Evolutionary conservation across 1,140 invertebrate species (phyloP).

Genomic region (Tachypleus tridentatus): DNA sequence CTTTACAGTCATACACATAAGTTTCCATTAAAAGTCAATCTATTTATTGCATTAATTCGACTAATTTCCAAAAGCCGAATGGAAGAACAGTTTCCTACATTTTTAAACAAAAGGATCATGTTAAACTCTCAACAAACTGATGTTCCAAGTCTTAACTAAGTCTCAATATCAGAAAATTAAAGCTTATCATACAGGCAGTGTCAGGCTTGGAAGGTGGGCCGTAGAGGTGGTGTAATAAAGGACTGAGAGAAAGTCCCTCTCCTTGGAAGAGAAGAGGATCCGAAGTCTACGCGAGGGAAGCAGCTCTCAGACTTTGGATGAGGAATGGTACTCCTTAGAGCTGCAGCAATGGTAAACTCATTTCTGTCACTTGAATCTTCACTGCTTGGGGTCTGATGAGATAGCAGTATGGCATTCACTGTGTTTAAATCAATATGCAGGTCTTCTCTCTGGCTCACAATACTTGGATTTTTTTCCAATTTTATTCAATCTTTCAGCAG

Average conservation of each 20-base stretch:
- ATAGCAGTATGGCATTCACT: conserved; percentile 18
- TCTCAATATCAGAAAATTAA: too few species aligned
- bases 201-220: not conserved
- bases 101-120: too few species aligned
- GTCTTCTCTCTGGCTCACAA: conserved; percentile 72
- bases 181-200: too few species aligned
- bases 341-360: conserved; percentile 3
- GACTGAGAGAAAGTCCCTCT: conserved; percentile 20
- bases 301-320: conserved; percentile 22
- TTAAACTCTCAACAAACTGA: too few species aligned
- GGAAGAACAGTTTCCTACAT: too few species aligned
- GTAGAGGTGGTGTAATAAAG: conserved; percentile 25
- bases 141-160: too few species aligned
- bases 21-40: too few species aligned
- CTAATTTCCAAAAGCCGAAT: too few species aligned
- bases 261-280: not conserved
- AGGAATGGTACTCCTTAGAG: conserved; percentile 14
- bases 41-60: too few species aligned
- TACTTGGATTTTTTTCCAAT: conserved; percentile 94
- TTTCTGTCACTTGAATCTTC: not conserved
- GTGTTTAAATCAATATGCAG: conserved; percentile 21
- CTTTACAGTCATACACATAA: too few species aligned
- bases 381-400: conserved; percentile 2
- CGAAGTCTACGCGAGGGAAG: conserved; percentile 18
- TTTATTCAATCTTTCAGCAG: conserved; percentile 93